A percentile compares a stretch with the other conserved stretches of the same genome.
Evolutionary conservation across 53 echinoderm and acorn worm species (phyloP).

Genomic region (Hippasteria phrygiana): DNA sequence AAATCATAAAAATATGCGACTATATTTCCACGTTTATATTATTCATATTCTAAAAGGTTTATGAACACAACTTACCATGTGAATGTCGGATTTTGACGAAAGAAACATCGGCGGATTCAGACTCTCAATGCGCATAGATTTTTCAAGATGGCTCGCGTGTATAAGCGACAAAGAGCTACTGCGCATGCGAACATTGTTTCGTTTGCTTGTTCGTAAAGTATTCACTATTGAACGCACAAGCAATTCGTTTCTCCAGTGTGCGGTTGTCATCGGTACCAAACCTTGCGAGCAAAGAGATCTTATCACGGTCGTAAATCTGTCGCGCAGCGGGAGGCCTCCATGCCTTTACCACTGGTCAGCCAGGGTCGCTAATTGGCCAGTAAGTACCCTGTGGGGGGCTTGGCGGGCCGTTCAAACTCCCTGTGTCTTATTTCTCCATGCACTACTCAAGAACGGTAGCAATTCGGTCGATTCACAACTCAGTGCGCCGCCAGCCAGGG

Average conservation of each 20-base stretch:
- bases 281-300: too few species aligned
- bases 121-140: neutral
- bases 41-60: neutral
- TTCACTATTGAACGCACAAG: neutral
- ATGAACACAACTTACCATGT: neutral
- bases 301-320: too few species aligned
- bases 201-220: neutral
- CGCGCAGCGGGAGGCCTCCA: too few species aligned
- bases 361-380: too few species aligned
- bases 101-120: neutral
- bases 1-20: slow-evolving; percentile 21
- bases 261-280: neutral
- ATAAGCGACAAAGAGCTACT: neutral
- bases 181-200: neutral
- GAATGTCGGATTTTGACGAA: neutral
- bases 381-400: too few species aligned
- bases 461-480: too few species aligned
- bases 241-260: slow-evolving; percentile 20
- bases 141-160: neutral
- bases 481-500: too few species aligned
- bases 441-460: too few species aligned
- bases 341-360: too few species aligned
- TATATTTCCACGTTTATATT: neutral
- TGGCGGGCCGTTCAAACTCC: too few species aligned
- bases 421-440: too few species aligned